Conservation (phyloP, 1,140 invertebrate genomes). For the Drosophila elegans region DNA sequence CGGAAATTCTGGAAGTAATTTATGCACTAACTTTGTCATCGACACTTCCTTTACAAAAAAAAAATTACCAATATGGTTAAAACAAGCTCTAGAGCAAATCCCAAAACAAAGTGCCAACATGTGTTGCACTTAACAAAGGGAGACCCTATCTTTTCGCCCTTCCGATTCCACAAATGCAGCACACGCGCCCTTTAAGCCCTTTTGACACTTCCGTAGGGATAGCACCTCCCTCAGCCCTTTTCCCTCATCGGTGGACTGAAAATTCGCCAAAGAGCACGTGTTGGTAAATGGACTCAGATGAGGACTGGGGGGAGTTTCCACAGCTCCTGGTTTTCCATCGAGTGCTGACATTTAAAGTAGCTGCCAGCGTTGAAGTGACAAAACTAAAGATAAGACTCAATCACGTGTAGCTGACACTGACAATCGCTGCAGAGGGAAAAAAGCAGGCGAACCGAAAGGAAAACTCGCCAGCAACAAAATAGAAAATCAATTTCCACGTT, state of each 20-base stretch:
- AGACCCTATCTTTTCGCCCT: conserved; percentile 18
- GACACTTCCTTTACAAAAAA: conserved; percentile 1
- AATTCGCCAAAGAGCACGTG: conserved; percentile 71
- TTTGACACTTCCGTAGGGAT: conserved; percentile 50
- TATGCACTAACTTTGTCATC: conserved; percentile 10
- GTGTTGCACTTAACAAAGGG: conserved; percentile 74
- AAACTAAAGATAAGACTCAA: conserved; percentile 83
- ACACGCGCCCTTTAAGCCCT: conserved; percentile 50
- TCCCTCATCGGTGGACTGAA: conserved; percentile 27
- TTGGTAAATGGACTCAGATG: conserved; percentile 26
- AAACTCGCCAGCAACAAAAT: conserved; percentile 68
- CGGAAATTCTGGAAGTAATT: conserved; percentile 3
- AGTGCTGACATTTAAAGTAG: conserved; percentile 81
- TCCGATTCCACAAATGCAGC: conserved; percentile 26
- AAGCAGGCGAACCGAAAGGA: conserved; percentile 16
- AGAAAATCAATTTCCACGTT: conserved; percentile 82
- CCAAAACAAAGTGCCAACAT: conserved; percentile 76
- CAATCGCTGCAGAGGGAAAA: conserved; percentile 43
- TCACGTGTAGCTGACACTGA: conserved; percentile 79
- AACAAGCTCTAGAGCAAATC: conserved; percentile 65
- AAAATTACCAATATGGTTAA: conserved; percentile 42
- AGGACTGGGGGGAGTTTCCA: neutral
- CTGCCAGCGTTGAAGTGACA: conserved; percentile 80
- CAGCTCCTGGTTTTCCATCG: conserved; percentile 19
- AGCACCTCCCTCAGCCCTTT: neutral